A percentile compares a stretch with the other conserved stretches of the same genome.
Evolutionary conservation across 2,797 vertebrate genomes (phyloP).

Genomic region (Anas flavirostris): DNA sequence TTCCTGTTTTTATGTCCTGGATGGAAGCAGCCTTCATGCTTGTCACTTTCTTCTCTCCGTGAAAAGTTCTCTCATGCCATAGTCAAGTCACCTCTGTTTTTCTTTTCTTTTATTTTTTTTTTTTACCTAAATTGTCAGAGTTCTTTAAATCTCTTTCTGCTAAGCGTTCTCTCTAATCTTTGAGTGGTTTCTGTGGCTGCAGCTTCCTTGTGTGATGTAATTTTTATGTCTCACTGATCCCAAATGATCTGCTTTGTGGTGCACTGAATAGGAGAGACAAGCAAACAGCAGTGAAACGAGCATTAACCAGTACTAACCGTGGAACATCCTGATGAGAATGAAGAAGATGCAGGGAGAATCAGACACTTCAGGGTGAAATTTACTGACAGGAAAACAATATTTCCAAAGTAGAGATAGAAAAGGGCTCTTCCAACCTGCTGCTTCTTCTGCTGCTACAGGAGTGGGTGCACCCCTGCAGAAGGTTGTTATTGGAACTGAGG

Average conservation of each 20-base stretch:
- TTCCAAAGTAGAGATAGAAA: background rate
- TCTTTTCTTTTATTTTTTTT: too few relatives aligned
- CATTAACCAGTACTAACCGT: background rate
- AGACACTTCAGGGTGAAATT: background rate
- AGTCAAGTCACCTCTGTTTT: background rate
- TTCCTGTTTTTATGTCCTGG: background rate
- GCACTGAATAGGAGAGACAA: background rate
- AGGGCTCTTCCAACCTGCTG: background rate
- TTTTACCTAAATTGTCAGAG: fast-evolving
- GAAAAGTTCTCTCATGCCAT: background rate
- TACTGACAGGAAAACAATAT: background rate
- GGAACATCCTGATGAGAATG: fast-evolving
- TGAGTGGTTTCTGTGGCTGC: background rate
- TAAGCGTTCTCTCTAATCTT: background rate
- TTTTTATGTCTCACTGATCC: background rate
- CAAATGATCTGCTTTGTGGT: background rate
- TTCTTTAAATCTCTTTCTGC: background rate
- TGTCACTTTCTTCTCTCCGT: background rate
- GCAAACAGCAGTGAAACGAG: background rate
- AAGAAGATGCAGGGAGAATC: background rate
- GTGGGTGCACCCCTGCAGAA: background rate
- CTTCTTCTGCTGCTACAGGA: background rate
- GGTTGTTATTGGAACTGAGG: background rate
- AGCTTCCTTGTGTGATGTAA: background rate
- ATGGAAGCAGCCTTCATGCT: background rate